phyloP scores from a whole-genome alignment of 2,888 invertebrate species.

The Gortyna flavago region DNA sequence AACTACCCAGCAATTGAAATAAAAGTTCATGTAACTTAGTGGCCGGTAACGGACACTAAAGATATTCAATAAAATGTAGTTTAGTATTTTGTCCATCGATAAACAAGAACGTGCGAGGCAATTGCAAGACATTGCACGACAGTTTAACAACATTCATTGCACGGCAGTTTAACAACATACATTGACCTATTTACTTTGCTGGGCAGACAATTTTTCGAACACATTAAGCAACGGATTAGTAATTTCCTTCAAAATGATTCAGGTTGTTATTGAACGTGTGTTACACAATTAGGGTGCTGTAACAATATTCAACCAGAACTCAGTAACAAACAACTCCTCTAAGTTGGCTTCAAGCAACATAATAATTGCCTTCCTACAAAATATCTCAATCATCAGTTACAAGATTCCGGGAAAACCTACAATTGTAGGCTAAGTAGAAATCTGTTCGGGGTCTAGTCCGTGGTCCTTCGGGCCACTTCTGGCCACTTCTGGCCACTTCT shows the following conservation, averaged over 20 bases:
- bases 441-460: constrained; percentile 15
- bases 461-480: not conserved
- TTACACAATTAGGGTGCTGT: not conserved
- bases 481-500: not conserved
- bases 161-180: not conserved
- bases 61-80: constrained; percentile 9
- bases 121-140: not conserved
- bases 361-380: not conserved
- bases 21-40: not conserved
- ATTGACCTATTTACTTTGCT: too few species aligned
- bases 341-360: not conserved
- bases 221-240: not conserved
- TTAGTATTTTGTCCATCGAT: not conserved
- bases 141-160: not conserved
- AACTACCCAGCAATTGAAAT: not conserved
- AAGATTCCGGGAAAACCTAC: not conserved
- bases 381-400: not conserved
- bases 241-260: not conserved
- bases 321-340: not conserved
- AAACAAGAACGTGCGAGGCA: not conserved
- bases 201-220: not conserved
- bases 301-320: not conserved
- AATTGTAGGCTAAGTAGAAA: not conserved
- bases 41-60: not conserved
- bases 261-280: not conserved